These are phyloP conservation scores for Unio pictorum DNA, from an alignment of 2,888 invertebrate genomes.

Conservation along the genomic window DNA sequence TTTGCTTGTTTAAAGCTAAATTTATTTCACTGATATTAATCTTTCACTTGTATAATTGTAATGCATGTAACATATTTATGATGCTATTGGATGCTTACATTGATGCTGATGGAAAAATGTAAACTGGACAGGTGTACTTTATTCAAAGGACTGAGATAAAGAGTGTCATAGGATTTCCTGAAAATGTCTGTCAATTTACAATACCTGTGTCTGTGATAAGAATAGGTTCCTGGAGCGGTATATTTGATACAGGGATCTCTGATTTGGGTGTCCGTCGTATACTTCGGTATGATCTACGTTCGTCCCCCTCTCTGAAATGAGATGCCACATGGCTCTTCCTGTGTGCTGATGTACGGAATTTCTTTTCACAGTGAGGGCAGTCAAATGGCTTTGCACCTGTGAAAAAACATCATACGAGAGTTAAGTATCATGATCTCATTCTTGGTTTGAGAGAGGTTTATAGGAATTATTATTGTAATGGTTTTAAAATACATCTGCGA, in stretches of 20 bases:
- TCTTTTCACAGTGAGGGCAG: constrained; percentile 68
- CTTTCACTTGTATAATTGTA: too few species aligned
- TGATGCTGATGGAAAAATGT: too few species aligned
- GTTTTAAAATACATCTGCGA: too few species aligned
- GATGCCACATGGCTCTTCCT: constrained; percentile 64
- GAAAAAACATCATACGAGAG: constrained; percentile 2
- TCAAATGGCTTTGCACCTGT: constrained; percentile 72
- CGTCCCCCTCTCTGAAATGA: constrained; percentile 54
- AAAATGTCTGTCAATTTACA: background rate
- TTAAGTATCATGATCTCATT: too few species aligned
- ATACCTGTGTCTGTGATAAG: constrained; percentile 74
- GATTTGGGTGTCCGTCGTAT: constrained; percentile 8
- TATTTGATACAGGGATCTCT: constrained; percentile 68
- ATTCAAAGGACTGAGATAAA: too few species aligned
- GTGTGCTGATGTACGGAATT: constrained; percentile 70
- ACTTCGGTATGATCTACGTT: background rate
- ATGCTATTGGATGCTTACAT: too few species aligned
- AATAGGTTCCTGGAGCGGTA: constrained; percentile 76
- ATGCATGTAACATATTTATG: too few species aligned
- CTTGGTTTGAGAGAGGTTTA: too few species aligned
- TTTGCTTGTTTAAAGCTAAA: too few species aligned
- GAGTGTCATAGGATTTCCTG: background rate
- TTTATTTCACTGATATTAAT: too few species aligned
- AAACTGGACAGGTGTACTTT: too few species aligned
- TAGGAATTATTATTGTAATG: too few species aligned